These are phyloP conservation scores for Sternarchorhynchus goeldii DNA, from an alignment of 2,797 vertebrate species.

Conservation along the genomic window DNA sequence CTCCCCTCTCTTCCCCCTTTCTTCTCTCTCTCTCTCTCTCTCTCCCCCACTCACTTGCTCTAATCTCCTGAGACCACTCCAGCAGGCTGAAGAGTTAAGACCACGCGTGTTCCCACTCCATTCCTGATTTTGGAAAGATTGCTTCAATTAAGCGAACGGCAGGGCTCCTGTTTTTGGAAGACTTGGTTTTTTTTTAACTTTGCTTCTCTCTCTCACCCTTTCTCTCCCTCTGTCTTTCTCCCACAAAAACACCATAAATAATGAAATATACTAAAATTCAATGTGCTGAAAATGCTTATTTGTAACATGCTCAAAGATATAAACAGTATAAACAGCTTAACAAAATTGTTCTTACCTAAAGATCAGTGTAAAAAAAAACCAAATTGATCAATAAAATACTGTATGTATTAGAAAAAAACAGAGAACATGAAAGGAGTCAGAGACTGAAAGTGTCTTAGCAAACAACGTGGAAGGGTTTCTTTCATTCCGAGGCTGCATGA, in stretches of 20 bases:
- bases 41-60: conserved; percentile 26
- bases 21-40: conserved; percentile 17
- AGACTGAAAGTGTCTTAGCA: neutral
- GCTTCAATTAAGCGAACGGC: conserved; percentile 75
- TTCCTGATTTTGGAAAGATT: conserved; percentile 63
- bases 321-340: no score
- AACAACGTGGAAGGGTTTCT: neutral
- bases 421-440: conserved; percentile 3
- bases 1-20: conserved; percentile 1
- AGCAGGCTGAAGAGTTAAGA: conserved; percentile 51
- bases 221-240: neutral
- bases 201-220: neutral
- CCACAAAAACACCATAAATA: no score
- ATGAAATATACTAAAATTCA: no score
- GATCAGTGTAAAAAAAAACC: neutral
- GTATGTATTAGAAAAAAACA: neutral
- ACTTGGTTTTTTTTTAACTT: neutral
- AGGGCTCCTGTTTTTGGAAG: conserved; percentile 71
- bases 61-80: conserved; percentile 51
- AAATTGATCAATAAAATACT: no score
- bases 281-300: no score
- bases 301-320: no score
- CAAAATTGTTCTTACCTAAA: neutral
- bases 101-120: conserved; percentile 30
- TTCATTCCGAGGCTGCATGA: neutral